Percentiles rank a stretch among this genome's conserved stretches.
phyloP scores from a whole-genome alignment of 2,113 vertebrate genomes.

The Camelus bactrianus region DNA sequence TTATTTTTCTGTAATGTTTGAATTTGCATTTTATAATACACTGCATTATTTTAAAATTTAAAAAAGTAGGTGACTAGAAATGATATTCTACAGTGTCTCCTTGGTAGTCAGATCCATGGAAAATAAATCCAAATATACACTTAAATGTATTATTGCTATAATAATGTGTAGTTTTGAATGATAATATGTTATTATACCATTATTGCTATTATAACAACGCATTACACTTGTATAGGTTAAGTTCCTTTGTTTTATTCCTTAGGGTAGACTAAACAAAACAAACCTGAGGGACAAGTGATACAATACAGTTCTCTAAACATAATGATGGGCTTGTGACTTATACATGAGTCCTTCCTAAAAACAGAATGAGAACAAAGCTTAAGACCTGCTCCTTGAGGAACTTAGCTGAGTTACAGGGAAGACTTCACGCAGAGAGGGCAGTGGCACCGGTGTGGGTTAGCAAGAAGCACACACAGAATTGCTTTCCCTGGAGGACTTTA shows the following conservation, averaged over 20 bases:
- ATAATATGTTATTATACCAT: neutral
- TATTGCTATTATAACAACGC: neutral
- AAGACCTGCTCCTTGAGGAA: neutral
- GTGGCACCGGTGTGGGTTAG: neutral
- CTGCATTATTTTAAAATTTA: neutral
- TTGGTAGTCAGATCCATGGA: neutral
- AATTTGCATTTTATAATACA: conserved; percentile 17
- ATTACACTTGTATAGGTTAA: neutral
- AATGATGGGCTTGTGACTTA: neutral
- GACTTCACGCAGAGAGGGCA: neutral
- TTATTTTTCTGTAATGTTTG: conserved; percentile 11
- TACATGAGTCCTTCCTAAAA: neutral
- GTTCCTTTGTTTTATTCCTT: neutral
- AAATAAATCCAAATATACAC: conserved; percentile 5
- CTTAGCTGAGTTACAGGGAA: neutral
- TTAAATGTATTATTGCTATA: neutral
- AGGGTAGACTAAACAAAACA: conserved; percentile 19
- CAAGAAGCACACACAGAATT: neutral
- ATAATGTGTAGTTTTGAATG: neutral
- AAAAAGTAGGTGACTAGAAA: neutral
- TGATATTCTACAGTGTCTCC: neutral
- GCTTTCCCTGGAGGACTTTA: conserved; percentile 57
- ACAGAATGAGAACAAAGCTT: neutral
- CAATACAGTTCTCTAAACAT: neutral
- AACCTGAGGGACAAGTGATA: neutral